Evolutionary conservation across 2,888 invertebrate genomes (phyloP).

Genomic region (Cecidostiba fungosa): DNA sequence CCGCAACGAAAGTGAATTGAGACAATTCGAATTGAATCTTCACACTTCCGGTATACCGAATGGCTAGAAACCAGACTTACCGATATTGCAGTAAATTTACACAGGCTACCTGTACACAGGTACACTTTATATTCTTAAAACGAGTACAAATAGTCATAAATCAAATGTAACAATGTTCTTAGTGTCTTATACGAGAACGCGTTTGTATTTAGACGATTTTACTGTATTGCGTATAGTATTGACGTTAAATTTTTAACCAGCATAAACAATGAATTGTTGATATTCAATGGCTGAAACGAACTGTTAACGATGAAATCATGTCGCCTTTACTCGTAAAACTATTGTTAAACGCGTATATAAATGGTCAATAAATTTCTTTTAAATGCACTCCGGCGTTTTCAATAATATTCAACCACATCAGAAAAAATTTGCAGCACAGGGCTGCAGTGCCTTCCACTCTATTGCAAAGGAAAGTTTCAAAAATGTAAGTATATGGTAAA

Average conservation of each 20-base stretch:
- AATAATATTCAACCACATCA: background rate
- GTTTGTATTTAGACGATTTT: constrained; percentile 56
- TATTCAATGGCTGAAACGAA: constrained; percentile 43
- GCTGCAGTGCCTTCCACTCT: too few species aligned
- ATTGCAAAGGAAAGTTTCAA: background rate
- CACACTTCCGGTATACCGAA: constrained; percentile 35
- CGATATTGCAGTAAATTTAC: constrained; percentile 16
- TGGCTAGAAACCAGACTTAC: constrained; percentile 44
- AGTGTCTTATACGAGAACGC: constrained; percentile 45
- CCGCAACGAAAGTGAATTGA: constrained; percentile 55
- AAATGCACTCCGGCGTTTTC: constrained; percentile 26
- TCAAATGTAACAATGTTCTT: constrained; percentile 53
- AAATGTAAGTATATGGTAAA: background rate
- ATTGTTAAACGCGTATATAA: constrained; percentile 54
- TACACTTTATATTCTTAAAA: constrained; percentile 41
- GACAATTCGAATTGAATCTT: constrained; percentile 28
- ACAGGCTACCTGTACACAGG: constrained; percentile 3
- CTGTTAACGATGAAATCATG: constrained; percentile 54
- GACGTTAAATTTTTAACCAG: constrained; percentile 53
- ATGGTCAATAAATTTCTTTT: constrained; percentile 60
- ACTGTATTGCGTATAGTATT: constrained; percentile 50
- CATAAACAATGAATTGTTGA: constrained; percentile 51
- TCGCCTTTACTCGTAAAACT: constrained; percentile 54
- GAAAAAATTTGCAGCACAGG: background rate
- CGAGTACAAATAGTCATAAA: constrained; percentile 61